Conservation (phyloP, 2,888 invertebrate species). For the Tiphia femorata region DNA sequence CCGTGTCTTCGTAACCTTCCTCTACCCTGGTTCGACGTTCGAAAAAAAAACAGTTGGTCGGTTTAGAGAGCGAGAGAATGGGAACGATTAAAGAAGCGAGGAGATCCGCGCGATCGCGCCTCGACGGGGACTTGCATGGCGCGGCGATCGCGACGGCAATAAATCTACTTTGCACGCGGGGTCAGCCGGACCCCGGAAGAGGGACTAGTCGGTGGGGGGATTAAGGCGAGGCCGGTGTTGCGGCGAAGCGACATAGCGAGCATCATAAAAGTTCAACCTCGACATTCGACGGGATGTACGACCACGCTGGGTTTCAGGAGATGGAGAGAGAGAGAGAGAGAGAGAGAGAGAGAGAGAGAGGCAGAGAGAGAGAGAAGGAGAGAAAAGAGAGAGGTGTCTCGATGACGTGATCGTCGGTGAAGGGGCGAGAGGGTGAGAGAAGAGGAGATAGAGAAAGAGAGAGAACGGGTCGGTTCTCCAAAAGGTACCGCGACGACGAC, state of each 20-base stretch:
- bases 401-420: slow-evolving; percentile 17
- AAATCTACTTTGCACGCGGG: slow-evolving; percentile 35
- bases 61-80: no score
- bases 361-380: slow-evolving; percentile 18
- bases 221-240: slow-evolving; percentile 47
- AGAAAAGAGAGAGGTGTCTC: slow-evolving; percentile 25
- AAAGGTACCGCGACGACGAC: slow-evolving; percentile 40
- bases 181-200: slow-evolving; percentile 40
- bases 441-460: no score
- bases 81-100: no score
- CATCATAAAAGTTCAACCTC: slow-evolving; percentile 41
- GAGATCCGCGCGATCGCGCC: no score
- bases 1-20: no score
- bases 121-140: no score
- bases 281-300: slow-evolving; percentile 13
- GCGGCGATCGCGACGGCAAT: slow-evolving; percentile 9
- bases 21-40: no score
- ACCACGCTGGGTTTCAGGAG: slow-evolving; percentile 14
- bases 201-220: slow-evolving; percentile 26
- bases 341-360: slow-evolving; percentile 29
- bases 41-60: no score
- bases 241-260: slow-evolving; percentile 27
- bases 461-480: no score
- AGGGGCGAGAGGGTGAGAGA: no score
- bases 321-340: slow-evolving; percentile 18